Conservation (phyloP, 2,113 vertebrate species). For the Osmerus mordax region DNA sequence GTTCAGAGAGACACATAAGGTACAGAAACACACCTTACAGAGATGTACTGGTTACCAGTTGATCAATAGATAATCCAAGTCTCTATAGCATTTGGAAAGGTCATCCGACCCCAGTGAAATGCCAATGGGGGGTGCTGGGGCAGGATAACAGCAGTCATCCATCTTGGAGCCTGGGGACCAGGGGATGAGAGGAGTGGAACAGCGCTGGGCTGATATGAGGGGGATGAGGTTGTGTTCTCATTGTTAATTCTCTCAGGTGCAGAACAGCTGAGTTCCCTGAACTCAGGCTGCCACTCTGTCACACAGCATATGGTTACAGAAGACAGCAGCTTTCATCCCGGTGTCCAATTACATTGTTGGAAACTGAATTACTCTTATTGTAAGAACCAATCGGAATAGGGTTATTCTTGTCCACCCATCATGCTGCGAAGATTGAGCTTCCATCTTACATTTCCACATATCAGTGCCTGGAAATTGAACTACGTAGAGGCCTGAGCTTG, state of each 20-base stretch:
- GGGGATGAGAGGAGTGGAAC: slow-evolving; percentile 7
- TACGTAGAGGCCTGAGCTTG: not conserved
- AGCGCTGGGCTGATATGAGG: not conserved
- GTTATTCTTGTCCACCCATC: not conserved
- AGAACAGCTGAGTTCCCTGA: slow-evolving; percentile 19
- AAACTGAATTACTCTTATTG: not conserved
- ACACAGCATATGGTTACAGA: not conserved
- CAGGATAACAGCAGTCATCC: slow-evolving; percentile 59
- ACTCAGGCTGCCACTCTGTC: not conserved
- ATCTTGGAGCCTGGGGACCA: slow-evolving; percentile 47
- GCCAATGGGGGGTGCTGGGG: slow-evolving; percentile 17
- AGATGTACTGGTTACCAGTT: slow-evolving; percentile 45
- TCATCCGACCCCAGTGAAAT: slow-evolving; percentile 51
- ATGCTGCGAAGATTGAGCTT: not conserved
- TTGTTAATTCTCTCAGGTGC: slow-evolving; percentile 11
- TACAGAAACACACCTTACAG: slow-evolving; percentile 10
- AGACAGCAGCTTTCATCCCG: not conserved
- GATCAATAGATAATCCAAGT: slow-evolving; percentile 60
- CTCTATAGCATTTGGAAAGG: slow-evolving; percentile 46
- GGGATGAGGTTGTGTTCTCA: slow-evolving; percentile 13
- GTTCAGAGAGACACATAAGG: too few species aligned
- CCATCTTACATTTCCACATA: not conserved
- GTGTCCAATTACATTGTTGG: not conserved
- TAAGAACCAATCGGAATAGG: not conserved
- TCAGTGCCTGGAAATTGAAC: not conserved